Evolutionary conservation across 2,797 vertebrate genomes (phyloP).

Genomic region (Morus bassanus): DNA sequence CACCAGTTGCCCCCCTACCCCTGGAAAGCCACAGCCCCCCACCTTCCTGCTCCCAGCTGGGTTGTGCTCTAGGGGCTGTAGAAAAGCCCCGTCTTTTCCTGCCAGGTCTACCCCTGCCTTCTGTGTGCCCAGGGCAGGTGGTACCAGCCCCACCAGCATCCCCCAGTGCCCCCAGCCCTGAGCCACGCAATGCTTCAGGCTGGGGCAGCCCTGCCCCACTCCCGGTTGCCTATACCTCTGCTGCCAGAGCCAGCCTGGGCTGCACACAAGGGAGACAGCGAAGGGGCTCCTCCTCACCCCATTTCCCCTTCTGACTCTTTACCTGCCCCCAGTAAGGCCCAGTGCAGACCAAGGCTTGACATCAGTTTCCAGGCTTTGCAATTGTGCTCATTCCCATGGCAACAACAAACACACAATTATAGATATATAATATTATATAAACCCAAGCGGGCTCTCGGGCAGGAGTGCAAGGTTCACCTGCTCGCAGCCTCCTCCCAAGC

Average conservation of each 20-base stretch:
- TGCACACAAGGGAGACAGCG: accelerated
- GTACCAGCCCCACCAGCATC: accelerated
- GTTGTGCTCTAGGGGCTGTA: background rate
- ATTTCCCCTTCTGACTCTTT: background rate
- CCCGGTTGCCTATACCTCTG: background rate
- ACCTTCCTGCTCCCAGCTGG: accelerated
- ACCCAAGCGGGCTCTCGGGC: slow-evolving; percentile 27
- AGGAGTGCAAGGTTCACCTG: slow-evolving; percentile 53
- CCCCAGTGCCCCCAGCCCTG: background rate
- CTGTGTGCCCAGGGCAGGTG: background rate
- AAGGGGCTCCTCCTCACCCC: background rate
- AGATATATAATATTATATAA: slow-evolving; percentile 60
- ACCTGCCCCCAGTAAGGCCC: background rate
- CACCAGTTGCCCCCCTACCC: accelerated
- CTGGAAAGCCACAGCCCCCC: background rate
- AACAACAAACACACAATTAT: slow-evolving; percentile 66
- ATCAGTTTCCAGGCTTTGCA: slow-evolving; percentile 26
- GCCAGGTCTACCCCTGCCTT: background rate
- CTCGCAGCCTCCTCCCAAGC: background rate
- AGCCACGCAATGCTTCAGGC: accelerated
- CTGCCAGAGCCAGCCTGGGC: background rate
- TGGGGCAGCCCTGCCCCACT: background rate
- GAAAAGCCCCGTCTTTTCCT: background rate
- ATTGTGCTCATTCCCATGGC: slow-evolving; percentile 77
- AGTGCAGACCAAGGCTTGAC: slow-evolving; percentile 27